A percentile compares a stretch with the other conserved stretches of the same genome.
phyloP scores from a whole-genome alignment of 2,888 invertebrate genomes.

The Meiosimyza platycephala region DNA sequence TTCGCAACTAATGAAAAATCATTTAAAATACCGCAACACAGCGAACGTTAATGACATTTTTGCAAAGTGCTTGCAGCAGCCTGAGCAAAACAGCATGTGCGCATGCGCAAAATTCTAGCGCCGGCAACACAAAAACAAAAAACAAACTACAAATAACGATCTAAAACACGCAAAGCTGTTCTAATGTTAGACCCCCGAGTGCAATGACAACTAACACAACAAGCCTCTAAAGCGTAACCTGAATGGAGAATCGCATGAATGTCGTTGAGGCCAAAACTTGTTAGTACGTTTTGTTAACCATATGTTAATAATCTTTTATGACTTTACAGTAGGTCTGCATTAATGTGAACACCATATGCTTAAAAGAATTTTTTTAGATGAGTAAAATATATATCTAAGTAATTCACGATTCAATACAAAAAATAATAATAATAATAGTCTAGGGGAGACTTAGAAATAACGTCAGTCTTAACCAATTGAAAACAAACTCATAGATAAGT shows the following conservation, averaged over 20 bases:
- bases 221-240: not conserved
- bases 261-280: not conserved
- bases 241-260: constrained; percentile 11
- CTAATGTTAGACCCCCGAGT: constrained; percentile 5
- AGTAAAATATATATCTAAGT: too few species aligned
- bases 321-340: not conserved
- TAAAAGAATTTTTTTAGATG: too few species aligned
- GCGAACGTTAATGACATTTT: constrained; percentile 14
- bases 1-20: constrained; percentile 26
- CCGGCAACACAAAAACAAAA: not conserved
- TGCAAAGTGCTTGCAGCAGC: not conserved
- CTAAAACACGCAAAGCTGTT: not conserved
- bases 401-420: too few species aligned
- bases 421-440: too few species aligned
- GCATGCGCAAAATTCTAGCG: not conserved
- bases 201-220: not conserved
- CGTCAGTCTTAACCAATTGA: too few species aligned
- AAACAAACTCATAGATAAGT: too few species aligned
- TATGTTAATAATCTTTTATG: constrained; percentile 12
- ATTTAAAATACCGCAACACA: constrained; percentile 34
- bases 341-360: too few species aligned
- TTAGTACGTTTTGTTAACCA: not conserved
- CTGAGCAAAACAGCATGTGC: not conserved
- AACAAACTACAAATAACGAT: not conserved
- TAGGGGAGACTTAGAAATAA: too few species aligned